phyloP scores from a whole-genome alignment of 2,797 vertebrate genomes.

The Clamator glandarius region DNA sequence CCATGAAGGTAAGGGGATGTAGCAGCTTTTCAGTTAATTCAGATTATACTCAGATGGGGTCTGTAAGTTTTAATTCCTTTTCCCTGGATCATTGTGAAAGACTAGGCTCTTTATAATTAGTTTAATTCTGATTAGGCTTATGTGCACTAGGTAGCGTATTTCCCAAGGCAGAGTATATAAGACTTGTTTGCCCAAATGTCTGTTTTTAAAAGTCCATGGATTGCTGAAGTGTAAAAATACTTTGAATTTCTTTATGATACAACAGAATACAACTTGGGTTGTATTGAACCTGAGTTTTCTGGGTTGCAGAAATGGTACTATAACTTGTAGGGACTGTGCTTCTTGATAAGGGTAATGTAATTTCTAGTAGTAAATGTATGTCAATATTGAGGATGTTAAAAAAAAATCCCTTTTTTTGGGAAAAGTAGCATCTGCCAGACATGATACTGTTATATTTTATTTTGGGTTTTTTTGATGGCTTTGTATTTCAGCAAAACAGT shows the following conservation, averaged over 20 bases:
- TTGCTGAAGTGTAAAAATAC: not conserved
- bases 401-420: not conserved
- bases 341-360: not conserved
- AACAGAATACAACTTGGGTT: not conserved
- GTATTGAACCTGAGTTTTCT: not conserved
- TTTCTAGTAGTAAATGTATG: not conserved
- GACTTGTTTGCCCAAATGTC: not conserved
- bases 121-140: slow-evolving; percentile 30
- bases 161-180: slow-evolving; percentile 7
- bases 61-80: slow-evolving; percentile 39
- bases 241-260: not conserved
- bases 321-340: not conserved
- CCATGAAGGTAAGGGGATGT: slow-evolving; percentile 5
- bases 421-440: not conserved
- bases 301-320: not conserved
- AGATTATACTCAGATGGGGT: not conserved
- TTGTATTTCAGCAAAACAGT: not conserved
- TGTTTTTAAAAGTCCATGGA: not conserved
- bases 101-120: slow-evolving; percentile 51
- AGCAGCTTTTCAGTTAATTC: slow-evolving; percentile 25
- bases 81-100: slow-evolving; percentile 25
- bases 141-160: slow-evolving; percentile 16
- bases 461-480: accelerated
- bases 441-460: not conserved
- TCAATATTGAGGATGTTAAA: not conserved